phyloP scores from a whole-genome alignment of 2,797 vertebrate species.

The Rachycentron canadum region DNA sequence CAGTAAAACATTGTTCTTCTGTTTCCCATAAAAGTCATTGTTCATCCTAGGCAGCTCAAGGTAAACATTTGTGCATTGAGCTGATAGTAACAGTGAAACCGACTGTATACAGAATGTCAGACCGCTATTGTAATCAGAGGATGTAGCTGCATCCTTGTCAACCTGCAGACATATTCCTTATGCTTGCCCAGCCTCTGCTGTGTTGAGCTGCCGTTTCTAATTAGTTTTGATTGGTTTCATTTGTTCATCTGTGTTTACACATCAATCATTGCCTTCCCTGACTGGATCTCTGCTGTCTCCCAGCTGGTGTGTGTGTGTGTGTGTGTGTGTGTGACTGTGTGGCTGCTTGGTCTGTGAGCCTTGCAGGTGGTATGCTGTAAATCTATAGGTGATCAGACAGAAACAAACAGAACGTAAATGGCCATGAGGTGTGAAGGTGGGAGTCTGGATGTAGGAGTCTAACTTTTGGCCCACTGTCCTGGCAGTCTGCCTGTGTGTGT shows the following conservation, averaged over 20 bases:
- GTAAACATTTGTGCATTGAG: slow-evolving; percentile 71
- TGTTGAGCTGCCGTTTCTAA: slow-evolving; percentile 74
- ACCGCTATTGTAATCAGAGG: slow-evolving; percentile 69
- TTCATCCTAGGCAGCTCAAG: slow-evolving; percentile 55
- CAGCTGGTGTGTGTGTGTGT: slow-evolving; percentile 57
- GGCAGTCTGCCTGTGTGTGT: slow-evolving; percentile 37
- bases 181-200: slow-evolving; percentile 67
- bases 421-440: slow-evolving; percentile 65
- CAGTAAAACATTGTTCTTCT: slow-evolving; percentile 50
- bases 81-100: slow-evolving; percentile 54
- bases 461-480: slow-evolving; percentile 47
- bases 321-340: slow-evolving; percentile 21
- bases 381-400: slow-evolving; percentile 58
- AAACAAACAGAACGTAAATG: slow-evolving; percentile 57
- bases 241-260: slow-evolving; percentile 74
- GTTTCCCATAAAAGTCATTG: slow-evolving; percentile 69
- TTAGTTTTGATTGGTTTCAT: slow-evolving; percentile 79
- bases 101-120: slow-evolving; percentile 62
- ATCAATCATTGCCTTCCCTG: slow-evolving; percentile 68
- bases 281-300: slow-evolving; percentile 42
- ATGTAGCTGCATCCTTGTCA: slow-evolving; percentile 69
- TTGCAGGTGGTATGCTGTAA: slow-evolving; percentile 40
- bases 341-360: slow-evolving; percentile 14
- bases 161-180: slow-evolving; percentile 69
- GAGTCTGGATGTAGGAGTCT: slow-evolving; percentile 34